Conservation (phyloP, 2,888 invertebrate genomes). For the Oligia fasciuncula region DNA sequence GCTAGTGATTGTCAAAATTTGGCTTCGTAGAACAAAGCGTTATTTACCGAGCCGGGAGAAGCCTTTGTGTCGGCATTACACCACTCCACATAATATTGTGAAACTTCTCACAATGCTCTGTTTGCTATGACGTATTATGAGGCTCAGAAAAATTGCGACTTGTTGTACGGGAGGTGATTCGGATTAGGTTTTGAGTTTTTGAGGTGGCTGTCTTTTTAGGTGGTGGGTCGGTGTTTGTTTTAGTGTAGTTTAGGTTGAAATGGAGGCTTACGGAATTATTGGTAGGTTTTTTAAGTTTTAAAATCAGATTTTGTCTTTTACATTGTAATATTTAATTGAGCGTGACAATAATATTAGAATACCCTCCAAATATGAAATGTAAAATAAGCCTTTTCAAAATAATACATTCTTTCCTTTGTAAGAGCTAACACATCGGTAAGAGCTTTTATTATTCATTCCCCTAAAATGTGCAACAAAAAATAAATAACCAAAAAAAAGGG, state of each 20-base stretch:
- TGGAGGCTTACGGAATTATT: neutral
- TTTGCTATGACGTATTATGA: slow-evolving; percentile 83
- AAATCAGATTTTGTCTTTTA: neutral
- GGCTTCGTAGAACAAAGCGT: slow-evolving; percentile 90
- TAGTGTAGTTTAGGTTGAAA: neutral
- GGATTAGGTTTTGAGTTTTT: slow-evolving; percentile 72
- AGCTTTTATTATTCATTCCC: slow-evolving; percentile 12
- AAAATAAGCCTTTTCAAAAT: neutral
- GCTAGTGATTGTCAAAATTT: slow-evolving; percentile 91
- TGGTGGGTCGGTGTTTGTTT: neutral
- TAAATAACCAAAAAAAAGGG: slow-evolving; percentile 7
- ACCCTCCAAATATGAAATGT: neutral
- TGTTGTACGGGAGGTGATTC: slow-evolving; percentile 74
- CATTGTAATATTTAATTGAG: neutral
- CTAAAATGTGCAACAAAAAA: slow-evolving; percentile 35
- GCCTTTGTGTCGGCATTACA: slow-evolving; percentile 89
- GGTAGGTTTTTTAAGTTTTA: neutral
- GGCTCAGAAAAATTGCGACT: slow-evolving; percentile 79
- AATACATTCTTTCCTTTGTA: neutral
- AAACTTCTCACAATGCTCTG: slow-evolving; percentile 88
- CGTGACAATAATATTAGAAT: neutral
- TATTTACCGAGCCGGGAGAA: slow-evolving; percentile 88
- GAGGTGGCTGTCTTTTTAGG: slow-evolving; percentile 16
- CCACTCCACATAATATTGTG: slow-evolving; percentile 90
- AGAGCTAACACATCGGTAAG: neutral